Evolutionary conservation across 1,140 invertebrate genomes (phyloP), one percentile per base, ranked within the genome.

Genomic region (Drosophila insularis): DNA sequence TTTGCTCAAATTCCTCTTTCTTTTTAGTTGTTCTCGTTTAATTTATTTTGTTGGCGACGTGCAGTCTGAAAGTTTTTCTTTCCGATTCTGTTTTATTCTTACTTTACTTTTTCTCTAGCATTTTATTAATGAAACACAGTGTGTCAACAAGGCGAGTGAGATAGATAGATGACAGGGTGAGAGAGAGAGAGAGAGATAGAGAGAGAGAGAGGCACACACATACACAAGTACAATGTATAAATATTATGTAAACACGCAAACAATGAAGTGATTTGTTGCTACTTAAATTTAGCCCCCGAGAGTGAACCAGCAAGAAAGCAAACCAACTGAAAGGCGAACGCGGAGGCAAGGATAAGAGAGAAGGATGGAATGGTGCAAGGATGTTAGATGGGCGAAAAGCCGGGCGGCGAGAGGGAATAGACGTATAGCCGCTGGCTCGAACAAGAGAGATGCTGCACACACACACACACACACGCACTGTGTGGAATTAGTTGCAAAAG

Each of bases 201-300:
- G 50, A 8, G 21, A 23, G 39, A 6, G 17, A 19, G 56, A 2
- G 3, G 10, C 23, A 46, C 1, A 3, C 54, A 21, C 35, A 17
- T 64, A 55, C 43, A 74, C 54, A 75, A 72, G 74, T 78, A 80
- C 82, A 89, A 70, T 79, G 82, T 87, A 87, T 82, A 89, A 87
- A 87, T 87, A 84, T 89, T 87, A 84, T 89, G 82, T 87, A 87
- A 87, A 87, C 82, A 87, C 84, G 84, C 82, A 87, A 87, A 87
- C 82, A 87, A 87, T 87, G 77, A 87, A 87, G 84, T 87, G 82
- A 87, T 87, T 87, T 87, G 82, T 87, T 89, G 82, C 82, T 87
- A 87, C 82, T 87, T 89, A 84, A 89, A 87, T 87, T 82, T 87
- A 78, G 82, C 82, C 70, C 84, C 72, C 70, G 76, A 81, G 71